Evolutionary conservation across 2,888 invertebrate species (phyloP).

Genomic region (Netelia virgata): DNA sequence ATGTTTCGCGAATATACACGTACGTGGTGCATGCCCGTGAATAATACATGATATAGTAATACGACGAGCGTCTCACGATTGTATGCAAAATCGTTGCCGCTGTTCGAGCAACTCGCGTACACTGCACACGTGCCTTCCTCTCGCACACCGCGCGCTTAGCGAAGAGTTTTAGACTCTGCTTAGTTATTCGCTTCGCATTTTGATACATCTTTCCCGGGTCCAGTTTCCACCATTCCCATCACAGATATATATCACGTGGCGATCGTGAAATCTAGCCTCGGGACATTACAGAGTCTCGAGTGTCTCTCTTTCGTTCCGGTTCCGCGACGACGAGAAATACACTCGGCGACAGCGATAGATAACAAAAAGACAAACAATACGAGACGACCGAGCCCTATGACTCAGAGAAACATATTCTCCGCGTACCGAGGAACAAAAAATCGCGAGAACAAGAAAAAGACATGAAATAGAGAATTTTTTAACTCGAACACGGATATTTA

Average conservation of each 20-base stretch:
- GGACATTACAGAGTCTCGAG: not conserved
- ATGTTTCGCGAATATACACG: not conserved
- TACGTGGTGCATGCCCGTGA: not conserved
- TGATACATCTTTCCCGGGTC: slow-evolving; percentile 31
- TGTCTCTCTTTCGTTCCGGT: slow-evolving; percentile 24
- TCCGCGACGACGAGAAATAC: slow-evolving; percentile 18
- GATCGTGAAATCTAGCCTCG: slow-evolving; percentile 18
- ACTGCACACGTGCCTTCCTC: not conserved
- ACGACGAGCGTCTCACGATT: slow-evolving; percentile 69
- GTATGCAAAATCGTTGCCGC: slow-evolving; percentile 74
- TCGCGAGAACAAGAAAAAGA: too few species aligned
- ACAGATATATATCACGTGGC: not conserved
- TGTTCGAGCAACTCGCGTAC: slow-evolving; percentile 40
- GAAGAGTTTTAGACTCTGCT: slow-evolving; percentile 3
- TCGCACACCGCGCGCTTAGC: not conserved
- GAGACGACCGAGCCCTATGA: not conserved
- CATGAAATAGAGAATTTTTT: too few species aligned
- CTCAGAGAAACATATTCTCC: too few species aligned
- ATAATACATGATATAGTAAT: not conserved
- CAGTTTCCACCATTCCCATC: not conserved
- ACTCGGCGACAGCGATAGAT: not conserved
- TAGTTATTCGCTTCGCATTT: slow-evolving; percentile 20
- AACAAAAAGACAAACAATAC: not conserved
- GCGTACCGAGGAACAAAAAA: too few species aligned
- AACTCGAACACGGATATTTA: too few species aligned